phyloP scores from a whole-genome alignment of 2,113 vertebrate genomes.

The Cochlearius cochlearius region DNA sequence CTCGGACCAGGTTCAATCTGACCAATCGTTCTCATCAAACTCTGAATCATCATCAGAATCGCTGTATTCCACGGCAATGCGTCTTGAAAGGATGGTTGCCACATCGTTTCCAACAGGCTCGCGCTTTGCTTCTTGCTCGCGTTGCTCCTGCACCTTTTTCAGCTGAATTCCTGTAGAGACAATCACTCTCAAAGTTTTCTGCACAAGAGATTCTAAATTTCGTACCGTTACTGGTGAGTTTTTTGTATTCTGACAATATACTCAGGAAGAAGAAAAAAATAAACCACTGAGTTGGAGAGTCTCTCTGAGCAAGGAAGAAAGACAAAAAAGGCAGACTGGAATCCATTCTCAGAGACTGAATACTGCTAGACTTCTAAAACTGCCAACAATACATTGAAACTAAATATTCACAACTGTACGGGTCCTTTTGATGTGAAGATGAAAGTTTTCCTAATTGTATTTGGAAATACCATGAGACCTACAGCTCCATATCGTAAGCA shows the following conservation, averaged over 20 bases:
- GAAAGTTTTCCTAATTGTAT: neutral
- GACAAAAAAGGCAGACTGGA: neutral
- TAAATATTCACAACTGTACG: neutral
- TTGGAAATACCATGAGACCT: neutral
- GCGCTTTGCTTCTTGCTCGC: slow-evolving; percentile 93
- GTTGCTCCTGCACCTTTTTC: slow-evolving; percentile 98
- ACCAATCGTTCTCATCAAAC: slow-evolving; percentile 96
- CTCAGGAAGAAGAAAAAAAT: neutral
- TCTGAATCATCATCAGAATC: slow-evolving; percentile 96
- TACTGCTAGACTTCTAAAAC: neutral
- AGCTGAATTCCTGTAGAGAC: slow-evolving; percentile 88
- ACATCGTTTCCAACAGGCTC: slow-evolving; percentile 95
- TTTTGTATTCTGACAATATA: neutral
- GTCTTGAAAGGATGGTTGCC: slow-evolving; percentile 93
- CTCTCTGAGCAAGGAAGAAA: neutral
- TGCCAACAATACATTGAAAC: neutral
- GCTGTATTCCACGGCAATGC: slow-evolving; percentile 96
- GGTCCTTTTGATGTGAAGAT: neutral
- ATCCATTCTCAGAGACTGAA: neutral
- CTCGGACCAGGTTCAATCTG: slow-evolving; percentile 77
- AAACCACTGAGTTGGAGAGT: neutral
- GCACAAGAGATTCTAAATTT: neutral
- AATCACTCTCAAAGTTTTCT: neutral
- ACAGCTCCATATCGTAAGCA: neutral
- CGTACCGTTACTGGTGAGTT: neutral